Evolutionary conservation across 2,113 vertebrate species (phyloP).

Genomic region (Phocoena sinus): DNA sequence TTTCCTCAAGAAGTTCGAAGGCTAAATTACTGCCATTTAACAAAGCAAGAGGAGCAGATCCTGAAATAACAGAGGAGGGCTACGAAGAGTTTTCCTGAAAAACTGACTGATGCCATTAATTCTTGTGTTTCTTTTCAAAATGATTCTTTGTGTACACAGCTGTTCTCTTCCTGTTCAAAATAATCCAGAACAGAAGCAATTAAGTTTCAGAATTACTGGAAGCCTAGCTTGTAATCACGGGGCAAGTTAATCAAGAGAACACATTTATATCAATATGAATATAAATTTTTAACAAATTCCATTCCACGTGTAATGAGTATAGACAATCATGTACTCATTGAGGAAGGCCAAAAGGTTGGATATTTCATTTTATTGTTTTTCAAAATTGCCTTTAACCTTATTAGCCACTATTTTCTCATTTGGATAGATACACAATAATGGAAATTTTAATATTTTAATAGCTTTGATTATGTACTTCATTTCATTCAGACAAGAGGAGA

Average conservation of each 20-base stretch:
- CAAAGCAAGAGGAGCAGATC: not conserved
- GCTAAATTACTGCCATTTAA: not conserved
- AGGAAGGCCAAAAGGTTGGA: not conserved
- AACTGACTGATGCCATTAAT: not conserved
- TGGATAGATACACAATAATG: not conserved
- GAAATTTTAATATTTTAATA: constrained; percentile 29
- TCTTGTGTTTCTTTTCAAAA: not conserved
- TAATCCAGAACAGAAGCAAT: constrained; percentile 12
- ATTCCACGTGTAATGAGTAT: not conserved
- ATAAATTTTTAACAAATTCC: not conserved
- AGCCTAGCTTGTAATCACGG: not conserved
- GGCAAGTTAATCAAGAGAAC: constrained; percentile 17
- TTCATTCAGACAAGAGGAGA: not conserved
- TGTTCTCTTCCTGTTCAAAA: not conserved
- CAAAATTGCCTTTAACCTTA: not conserved
- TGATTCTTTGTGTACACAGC: not conserved
- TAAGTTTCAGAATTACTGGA: constrained; percentile 28
- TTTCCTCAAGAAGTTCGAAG: constrained; percentile 5
- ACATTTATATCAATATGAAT: not conserved
- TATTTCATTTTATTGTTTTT: not conserved
- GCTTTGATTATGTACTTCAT: not conserved
- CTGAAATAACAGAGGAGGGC: not conserved
- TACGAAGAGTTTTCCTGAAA: not conserved
- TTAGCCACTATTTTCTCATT: constrained; percentile 29
- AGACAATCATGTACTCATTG: not conserved